phyloP scores from a whole-genome alignment of 2,113 vertebrate genomes.

The Illadopsis cleaveri region DNA sequence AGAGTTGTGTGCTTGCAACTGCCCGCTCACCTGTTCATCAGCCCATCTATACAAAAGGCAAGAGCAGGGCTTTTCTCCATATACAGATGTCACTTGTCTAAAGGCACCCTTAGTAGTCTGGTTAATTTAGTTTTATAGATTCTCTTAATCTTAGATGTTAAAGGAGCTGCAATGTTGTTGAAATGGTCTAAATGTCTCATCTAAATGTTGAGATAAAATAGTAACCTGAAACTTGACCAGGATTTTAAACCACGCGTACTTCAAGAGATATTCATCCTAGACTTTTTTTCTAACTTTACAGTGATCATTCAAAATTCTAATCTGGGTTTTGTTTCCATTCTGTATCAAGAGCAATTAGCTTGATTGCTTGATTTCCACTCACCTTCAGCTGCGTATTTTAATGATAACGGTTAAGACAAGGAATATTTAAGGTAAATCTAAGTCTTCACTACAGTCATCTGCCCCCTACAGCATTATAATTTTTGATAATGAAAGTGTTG shows the following conservation, averaged over 20 bases:
- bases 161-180: neutral
- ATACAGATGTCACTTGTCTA: neutral
- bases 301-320: neutral
- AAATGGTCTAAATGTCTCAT: neutral
- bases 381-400: neutral
- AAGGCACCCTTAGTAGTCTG: neutral
- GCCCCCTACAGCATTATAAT: neutral
- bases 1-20: neutral
- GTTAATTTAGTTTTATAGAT: neutral
- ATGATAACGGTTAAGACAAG: neutral
- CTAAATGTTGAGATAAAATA: neutral
- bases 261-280: neutral
- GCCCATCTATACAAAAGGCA: neutral
- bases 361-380: neutral
- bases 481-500: neutral
- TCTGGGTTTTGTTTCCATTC: neutral
- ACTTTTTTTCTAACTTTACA: neutral
- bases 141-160: neutral
- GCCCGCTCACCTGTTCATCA: neutral
- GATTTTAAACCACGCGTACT: neutral
- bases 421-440: neutral
- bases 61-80: neutral
- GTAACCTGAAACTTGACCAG: neutral
- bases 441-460: neutral
- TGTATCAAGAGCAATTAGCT: neutral